These are phyloP conservation scores for Ormia ochracea DNA, from an alignment of 2,888 invertebrate species.

Conservation along the genomic window DNA sequence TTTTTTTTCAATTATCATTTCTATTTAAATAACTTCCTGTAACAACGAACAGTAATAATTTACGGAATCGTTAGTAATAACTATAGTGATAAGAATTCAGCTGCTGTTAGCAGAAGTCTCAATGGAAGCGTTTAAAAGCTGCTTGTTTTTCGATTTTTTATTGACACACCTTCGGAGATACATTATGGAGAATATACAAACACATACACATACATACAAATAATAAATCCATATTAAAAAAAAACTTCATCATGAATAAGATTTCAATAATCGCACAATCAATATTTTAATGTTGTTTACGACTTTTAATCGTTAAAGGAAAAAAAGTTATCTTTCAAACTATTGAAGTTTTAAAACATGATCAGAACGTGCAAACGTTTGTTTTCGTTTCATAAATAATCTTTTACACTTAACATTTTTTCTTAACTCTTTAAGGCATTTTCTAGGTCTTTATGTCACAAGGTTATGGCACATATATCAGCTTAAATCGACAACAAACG, in stretches of 20 bases:
- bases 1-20: slow-evolving; percentile 16
- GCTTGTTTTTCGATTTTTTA: neutral
- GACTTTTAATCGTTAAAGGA: neutral
- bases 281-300: neutral
- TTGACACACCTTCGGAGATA: slow-evolving; percentile 45
- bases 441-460: slow-evolving; percentile 52
- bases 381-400: neutral
- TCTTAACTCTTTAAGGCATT: neutral
- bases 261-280: neutral
- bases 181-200: slow-evolving; percentile 21
- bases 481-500: neutral
- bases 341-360: neutral
- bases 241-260: slow-evolving; percentile 1
- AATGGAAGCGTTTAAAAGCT: slow-evolving; percentile 31
- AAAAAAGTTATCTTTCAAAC: neutral
- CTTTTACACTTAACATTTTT: neutral
- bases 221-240: neutral
- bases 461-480: slow-evolving; percentile 38
- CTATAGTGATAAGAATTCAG: slow-evolving; percentile 15
- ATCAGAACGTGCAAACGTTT: neutral
- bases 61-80: neutral
- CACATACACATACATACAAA: too few species aligned
- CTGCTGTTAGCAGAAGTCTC: slow-evolving; percentile 10
- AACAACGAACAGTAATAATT: neutral
- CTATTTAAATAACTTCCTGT: slow-evolving; percentile 44